Conservation (phyloP, 2,113 vertebrate genomes). For the Bombycilla garrulus region DNA sequence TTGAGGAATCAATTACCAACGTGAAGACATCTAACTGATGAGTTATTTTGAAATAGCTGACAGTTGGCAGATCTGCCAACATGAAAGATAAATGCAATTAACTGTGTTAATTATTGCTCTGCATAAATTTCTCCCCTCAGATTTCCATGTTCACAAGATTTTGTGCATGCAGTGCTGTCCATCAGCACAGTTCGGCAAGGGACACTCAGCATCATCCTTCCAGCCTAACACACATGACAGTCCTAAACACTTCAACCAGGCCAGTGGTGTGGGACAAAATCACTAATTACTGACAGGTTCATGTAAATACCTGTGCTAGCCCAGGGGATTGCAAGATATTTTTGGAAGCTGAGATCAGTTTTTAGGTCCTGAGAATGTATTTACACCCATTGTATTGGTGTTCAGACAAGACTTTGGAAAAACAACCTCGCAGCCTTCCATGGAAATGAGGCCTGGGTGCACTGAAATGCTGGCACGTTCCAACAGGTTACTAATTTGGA, state of each 20-base stretch:
- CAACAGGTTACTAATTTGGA: neutral
- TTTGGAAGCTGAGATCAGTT: neutral
- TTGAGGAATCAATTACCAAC: conserved; percentile 53
- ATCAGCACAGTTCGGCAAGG: neutral
- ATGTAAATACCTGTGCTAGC: neutral
- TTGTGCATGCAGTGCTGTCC: neutral
- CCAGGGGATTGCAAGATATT: neutral
- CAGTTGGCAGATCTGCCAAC: conserved; percentile 24
- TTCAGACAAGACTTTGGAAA: neutral
- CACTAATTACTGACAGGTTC: neutral
- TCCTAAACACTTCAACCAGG: neutral
- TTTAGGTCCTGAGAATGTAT: neutral
- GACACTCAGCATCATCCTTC: neutral
- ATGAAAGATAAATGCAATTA: conserved; percentile 55
- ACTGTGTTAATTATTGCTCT: conserved; percentile 25
- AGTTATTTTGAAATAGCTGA: conserved; percentile 41
- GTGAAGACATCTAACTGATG: neutral
- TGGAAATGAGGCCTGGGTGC: neutral
- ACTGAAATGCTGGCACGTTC: neutral
- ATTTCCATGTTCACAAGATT: neutral
- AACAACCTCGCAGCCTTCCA: neutral
- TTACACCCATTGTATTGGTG: neutral
- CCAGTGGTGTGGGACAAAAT: neutral
- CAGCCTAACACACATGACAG: neutral
- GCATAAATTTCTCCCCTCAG: neutral